These are phyloP conservation scores for Oreocharis arfaki DNA, from an alignment of 2,113 vertebrate genomes.

Conservation along the genomic window DNA sequence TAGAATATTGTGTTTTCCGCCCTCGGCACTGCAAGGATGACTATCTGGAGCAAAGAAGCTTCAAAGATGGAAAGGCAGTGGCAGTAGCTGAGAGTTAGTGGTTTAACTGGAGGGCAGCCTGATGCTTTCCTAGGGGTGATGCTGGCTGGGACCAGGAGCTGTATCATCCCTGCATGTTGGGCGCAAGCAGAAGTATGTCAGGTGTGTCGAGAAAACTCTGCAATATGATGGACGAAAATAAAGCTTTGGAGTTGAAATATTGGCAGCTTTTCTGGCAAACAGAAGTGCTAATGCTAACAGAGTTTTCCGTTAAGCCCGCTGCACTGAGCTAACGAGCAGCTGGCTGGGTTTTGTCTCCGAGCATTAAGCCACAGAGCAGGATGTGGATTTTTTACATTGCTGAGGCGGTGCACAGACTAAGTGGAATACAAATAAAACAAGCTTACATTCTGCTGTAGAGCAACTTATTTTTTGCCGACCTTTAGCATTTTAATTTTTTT, in stretches of 20 bases:
- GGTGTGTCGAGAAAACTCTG: neutral
- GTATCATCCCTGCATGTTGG: neutral
- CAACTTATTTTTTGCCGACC: constrained; percentile 13
- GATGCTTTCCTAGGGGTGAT: neutral
- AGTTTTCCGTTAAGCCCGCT: neutral
- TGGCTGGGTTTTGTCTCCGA: constrained; percentile 29
- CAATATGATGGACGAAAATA: neutral
- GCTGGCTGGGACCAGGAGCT: neutral
- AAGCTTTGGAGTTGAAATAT: neutral
- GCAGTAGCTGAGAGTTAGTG: neutral
- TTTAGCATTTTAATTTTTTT: neutral
- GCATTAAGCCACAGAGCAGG: constrained; percentile 31
- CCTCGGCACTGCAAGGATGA: neutral
- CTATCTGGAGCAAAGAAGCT: neutral
- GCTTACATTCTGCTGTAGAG: neutral
- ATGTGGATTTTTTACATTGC: constrained; percentile 45
- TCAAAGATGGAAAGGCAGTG: neutral
- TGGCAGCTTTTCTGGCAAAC: constrained; percentile 12
- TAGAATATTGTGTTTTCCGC: neutral
- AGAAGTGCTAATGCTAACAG: constrained; percentile 18
- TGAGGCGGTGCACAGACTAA: neutral
- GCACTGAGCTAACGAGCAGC: constrained; percentile 29
- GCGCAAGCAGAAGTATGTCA: neutral
- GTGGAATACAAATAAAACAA: constrained; percentile 17
- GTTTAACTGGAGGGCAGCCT: constrained; percentile 7